phyloP scores from a whole-genome alignment of 2,888 invertebrate species.

The Choristoneura rosaceana region DNA sequence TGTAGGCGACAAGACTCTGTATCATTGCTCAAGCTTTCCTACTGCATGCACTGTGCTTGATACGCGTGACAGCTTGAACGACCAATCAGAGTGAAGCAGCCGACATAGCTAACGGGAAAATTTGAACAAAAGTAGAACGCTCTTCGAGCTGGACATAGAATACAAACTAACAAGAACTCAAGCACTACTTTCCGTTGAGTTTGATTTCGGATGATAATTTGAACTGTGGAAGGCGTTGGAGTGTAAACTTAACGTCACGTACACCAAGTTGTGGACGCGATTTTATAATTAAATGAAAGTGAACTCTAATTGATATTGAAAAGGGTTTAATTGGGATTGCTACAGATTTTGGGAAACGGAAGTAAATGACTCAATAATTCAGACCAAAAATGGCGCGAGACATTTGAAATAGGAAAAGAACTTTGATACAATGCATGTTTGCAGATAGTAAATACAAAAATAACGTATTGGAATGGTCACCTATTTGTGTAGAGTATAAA shows the following conservation, averaged over 20 bases:
- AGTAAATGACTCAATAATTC: neutral
- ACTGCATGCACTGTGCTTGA: constrained; percentile 6
- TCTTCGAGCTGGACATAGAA: neutral
- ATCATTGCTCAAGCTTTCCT: constrained; percentile 1
- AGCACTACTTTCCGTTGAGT: neutral
- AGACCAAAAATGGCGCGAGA: constrained; percentile 5
- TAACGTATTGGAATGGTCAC: too few species aligned
- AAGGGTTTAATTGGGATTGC: neutral
- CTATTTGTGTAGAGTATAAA: too few species aligned
- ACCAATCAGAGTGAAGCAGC: constrained; percentile 21
- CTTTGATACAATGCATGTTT: neutral
- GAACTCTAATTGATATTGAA: neutral
- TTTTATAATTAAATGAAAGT: neutral
- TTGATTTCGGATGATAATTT: neutral
- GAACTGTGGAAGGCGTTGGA: constrained; percentile 12
- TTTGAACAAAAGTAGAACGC: constrained; percentile 39
- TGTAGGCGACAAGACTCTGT: neutral
- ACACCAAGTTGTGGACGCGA: constrained; percentile 12
- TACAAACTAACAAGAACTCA: neutral
- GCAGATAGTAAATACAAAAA: too few species aligned
- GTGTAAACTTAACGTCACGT: constrained; percentile 25
- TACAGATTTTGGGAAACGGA: neutral
- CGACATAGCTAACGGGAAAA: constrained; percentile 40
- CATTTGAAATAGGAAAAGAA: neutral
- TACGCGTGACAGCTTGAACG: constrained; percentile 3